Conservation (phyloP, 1,140 invertebrate genomes). For the Drosophila murphyi region DNA sequence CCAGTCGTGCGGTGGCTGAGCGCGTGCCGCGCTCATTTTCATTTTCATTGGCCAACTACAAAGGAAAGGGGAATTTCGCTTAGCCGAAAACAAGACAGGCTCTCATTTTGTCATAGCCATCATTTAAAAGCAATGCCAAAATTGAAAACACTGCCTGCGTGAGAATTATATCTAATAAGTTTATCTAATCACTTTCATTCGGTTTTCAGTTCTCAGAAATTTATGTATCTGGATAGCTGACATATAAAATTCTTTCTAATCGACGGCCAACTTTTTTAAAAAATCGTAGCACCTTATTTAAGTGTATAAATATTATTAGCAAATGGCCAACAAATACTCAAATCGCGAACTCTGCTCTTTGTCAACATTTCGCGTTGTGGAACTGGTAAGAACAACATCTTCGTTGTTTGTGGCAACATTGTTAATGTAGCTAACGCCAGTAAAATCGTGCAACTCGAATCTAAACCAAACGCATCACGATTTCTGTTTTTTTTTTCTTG, state of each 20-base stretch:
- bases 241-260: neutral
- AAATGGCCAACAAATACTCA: constrained; percentile 48
- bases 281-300: neutral
- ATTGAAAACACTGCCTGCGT: neutral
- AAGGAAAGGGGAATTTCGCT: constrained; percentile 14
- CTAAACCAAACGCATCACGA: constrained; percentile 80
- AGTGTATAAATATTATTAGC: constrained; percentile 35
- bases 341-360: constrained; percentile 52
- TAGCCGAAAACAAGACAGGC: constrained; percentile 6
- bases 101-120: constrained; percentile 24
- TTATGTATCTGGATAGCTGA: too few species aligned
- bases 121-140: neutral
- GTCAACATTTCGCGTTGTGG: constrained; percentile 43
- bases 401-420: constrained; percentile 49
- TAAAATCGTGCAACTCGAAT: constrained; percentile 71
- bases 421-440: constrained; percentile 59
- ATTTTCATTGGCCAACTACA: constrained; percentile 63
- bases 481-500: constrained; percentile 35
- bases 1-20: constrained; percentile 73
- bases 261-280: neutral
- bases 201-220: too few species aligned
- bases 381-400: constrained; percentile 23
- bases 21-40: constrained; percentile 80
- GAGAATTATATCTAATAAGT: too few species aligned
- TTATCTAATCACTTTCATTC: too few species aligned